Percentiles rank a stretch among this genome's conserved stretches.
These are phyloP conservation scores for Laticauda laticaudata DNA, from an alignment of 2,113 vertebrate species.

Conservation along the genomic window DNA sequence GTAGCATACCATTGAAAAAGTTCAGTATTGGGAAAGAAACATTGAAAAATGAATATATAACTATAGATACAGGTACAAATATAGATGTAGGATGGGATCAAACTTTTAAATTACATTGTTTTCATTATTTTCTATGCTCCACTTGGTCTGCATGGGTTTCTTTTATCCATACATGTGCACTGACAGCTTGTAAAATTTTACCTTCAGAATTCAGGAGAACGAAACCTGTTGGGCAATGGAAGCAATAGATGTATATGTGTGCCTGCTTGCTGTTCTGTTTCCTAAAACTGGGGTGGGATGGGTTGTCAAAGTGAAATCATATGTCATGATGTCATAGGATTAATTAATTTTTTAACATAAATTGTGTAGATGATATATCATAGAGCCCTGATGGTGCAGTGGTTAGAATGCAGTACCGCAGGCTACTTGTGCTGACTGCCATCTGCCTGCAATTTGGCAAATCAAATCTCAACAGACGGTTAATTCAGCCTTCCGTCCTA, in stretches of 20 bases:
- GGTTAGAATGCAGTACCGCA: too few relatives aligned
- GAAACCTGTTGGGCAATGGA: not conserved
- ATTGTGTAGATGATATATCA: not conserved
- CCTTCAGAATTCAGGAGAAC: not conserved
- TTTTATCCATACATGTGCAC: not conserved
- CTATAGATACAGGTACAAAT: not conserved
- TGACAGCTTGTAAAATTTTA: not conserved
- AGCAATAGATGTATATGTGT: not conserved
- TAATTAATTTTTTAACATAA: not conserved
- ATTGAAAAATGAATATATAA: not conserved
- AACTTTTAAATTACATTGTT: not conserved
- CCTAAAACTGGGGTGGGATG: not conserved
- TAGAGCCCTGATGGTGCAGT: too few relatives aligned
- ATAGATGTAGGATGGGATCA: not conserved
- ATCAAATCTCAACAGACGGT: too few relatives aligned
- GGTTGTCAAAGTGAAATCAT: not conserved
- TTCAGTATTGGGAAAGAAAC: not conserved
- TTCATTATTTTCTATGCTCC: not conserved
- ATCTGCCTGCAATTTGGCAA: too few relatives aligned
- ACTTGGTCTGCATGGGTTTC: not conserved
- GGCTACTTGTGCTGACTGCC: too few relatives aligned
- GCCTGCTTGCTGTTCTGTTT: not conserved
- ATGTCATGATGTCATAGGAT: not conserved
- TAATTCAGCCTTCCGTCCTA: too few relatives aligned
- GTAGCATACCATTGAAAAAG: not conserved